Base-by-base conservation (phyloP, 2,797 vertebrate genomes). In the Linurgus olivaceus region DNA sequence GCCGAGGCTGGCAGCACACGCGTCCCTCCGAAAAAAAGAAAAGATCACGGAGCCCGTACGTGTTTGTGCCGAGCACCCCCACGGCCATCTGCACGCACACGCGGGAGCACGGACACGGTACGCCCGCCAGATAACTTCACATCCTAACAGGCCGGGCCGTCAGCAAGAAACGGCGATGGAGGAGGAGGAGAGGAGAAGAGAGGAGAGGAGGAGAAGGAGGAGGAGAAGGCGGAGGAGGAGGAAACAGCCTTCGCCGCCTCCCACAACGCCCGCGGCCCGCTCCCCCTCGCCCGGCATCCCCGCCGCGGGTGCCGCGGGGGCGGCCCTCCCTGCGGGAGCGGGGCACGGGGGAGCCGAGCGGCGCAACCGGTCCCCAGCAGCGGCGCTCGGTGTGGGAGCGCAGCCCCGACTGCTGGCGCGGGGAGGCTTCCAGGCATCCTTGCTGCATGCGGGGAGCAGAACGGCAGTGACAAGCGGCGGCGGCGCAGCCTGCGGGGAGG, bases 111-210 rank as follows among this genome's bases (percentile, higher is more conserved):
- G 88, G 90, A n/a, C 71, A 8, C 86, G 61, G 47, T 13, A 35
- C 24, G 55, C 57, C 90, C 76, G 42, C 86, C 2, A 48, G 74
- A 58, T 87, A 88, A 85, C 94, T 96, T 75, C 94, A 92, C 95
- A 86, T 70, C 71, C 70, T 50, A 65, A 76, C 67, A 83, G 93
- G 92, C 81, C 76, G 45, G 51, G 72, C 68, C 62, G 37, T 7
- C 67, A 28, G 52, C 2, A 25, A 24, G 26, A 54, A 72, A 74
- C 75, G 55, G 73, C 77, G 74, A 63, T 4, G 62, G 81, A 92
- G 77, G 51, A 83, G 79, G 42, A 66, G 68, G 65, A 40, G 40
- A 17, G 16, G 40, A 40, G 40, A 17, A 7, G 40, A 40, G 40
- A 40, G 38, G 3, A 38, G 38, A 38, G 38, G 38, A 89, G 81